Conservation (phyloP, 2,888 invertebrate genomes). For the Drosophila infuscata region DNA sequence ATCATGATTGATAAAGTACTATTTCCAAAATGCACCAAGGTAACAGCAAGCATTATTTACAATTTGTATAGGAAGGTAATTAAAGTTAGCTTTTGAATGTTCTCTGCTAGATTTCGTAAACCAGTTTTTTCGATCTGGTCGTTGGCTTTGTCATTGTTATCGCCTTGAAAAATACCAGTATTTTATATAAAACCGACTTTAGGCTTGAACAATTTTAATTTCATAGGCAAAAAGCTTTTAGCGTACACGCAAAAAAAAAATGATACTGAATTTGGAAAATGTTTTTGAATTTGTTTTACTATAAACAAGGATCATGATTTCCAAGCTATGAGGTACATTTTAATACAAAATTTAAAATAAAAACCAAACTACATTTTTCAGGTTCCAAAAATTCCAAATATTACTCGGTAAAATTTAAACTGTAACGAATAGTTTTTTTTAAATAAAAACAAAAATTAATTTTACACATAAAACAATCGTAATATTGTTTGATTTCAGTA, state of each 20-base stretch:
- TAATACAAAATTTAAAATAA: neutral
- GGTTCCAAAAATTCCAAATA: neutral
- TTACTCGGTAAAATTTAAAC: neutral
- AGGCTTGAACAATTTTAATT: slow-evolving; percentile 32
- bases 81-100: slow-evolving; percentile 30
- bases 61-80: slow-evolving; percentile 29
- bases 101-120: slow-evolving; percentile 41
- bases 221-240: slow-evolving; percentile 40
- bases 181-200: slow-evolving; percentile 26
- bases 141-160: slow-evolving; percentile 18
- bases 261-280: too few relatives aligned
- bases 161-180: slow-evolving; percentile 58
- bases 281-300: neutral
- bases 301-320: neutral
- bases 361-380: neutral
- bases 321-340: neutral
- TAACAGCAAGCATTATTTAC: slow-evolving; percentile 15
- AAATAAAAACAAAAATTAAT: neutral
- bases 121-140: slow-evolving; percentile 45
- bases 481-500: neutral
- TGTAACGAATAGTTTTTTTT: neutral
- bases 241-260: slow-evolving; percentile 7
- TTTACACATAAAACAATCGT: neutral
- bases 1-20: neutral
- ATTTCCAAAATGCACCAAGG: neutral